phyloP scores from a whole-genome alignment of 2,888 invertebrate genomes.

The Stenodera caucasica region DNA sequence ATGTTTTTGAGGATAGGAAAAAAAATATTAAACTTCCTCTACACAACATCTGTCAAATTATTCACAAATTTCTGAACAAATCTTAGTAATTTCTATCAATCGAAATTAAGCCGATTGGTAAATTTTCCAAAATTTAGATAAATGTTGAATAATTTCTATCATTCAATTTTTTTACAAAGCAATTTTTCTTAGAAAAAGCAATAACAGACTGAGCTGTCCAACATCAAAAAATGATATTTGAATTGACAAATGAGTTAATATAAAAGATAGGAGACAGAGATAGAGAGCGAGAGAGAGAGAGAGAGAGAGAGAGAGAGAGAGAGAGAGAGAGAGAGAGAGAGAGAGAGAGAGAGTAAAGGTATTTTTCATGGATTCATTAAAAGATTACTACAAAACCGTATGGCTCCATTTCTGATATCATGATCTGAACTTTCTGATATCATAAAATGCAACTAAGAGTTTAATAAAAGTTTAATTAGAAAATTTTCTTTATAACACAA shows the following conservation, averaged over 20 bases:
- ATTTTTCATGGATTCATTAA: slow-evolving; percentile 42
- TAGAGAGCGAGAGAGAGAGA: no score
- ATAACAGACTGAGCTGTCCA: slow-evolving; percentile 15
- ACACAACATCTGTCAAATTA: no score
- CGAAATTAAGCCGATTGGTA: no score
- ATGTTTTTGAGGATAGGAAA: background rate
- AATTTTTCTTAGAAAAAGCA: slow-evolving; percentile 21
- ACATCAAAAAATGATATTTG: slow-evolving; percentile 37
- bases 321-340: slow-evolving; percentile 1
- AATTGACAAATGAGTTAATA: slow-evolving; percentile 47
- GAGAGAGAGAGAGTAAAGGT: slow-evolving; percentile 38
- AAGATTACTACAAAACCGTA: slow-evolving; percentile 38
- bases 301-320: no score
- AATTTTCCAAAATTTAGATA: no score
- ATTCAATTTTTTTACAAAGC: background rate
- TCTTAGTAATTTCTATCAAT: no score
- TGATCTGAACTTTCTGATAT: slow-evolving; percentile 44
- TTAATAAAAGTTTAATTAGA: slow-evolving; percentile 56
- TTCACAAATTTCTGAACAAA: no score
- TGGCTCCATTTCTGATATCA: slow-evolving; percentile 45
- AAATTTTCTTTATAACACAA: slow-evolving; percentile 46
- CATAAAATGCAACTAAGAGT: slow-evolving; percentile 48
- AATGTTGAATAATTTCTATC: no score
- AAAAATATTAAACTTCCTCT: slow-evolving; percentile 11
- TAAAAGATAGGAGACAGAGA: slow-evolving; percentile 22